phyloP scores from a whole-genome alignment of 2,888 invertebrate genomes.

The Aporophyla lueneburgensis region DNA sequence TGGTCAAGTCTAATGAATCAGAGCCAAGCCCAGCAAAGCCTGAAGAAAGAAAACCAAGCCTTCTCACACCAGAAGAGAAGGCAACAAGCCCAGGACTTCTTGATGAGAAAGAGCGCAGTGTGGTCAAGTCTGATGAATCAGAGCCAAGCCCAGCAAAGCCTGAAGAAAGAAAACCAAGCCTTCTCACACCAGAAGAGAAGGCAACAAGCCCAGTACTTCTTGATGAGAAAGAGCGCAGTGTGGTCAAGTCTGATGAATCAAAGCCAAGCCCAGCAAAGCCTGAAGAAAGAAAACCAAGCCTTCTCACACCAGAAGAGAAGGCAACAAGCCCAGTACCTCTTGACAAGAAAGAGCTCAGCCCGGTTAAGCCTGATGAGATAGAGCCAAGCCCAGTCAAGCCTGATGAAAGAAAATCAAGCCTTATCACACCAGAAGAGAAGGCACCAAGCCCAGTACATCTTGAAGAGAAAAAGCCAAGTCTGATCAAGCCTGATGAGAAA shows the following conservation, averaged over 20 bases:
- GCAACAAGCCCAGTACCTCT: neutral
- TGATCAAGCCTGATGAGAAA: neutral
- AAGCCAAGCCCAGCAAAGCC: fast-evolving
- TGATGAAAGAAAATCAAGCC: neutral
- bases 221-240: slow-evolving; percentile 32
- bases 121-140: neutral
- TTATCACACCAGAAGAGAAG: neutral
- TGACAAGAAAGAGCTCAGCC: neutral
- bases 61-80: neutral
- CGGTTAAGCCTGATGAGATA: too few relatives aligned
- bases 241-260: slow-evolving; percentile 13
- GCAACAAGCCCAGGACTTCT: neutral
- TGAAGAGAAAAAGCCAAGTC: fast-evolving
- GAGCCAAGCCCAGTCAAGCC: neutral
- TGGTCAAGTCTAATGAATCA: neutral
- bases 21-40: neutral
- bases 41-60: neutral
- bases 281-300: neutral
- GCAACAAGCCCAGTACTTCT: neutral
- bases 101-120: neutral
- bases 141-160: neutral
- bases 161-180: neutral
- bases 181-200: neutral
- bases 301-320: neutral
- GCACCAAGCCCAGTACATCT: neutral